Evolutionary conservation across 2,888 invertebrate species (phyloP), one percentile per base, ranked within the genome.

Genomic region (Latrodectus hesperus): DNA sequence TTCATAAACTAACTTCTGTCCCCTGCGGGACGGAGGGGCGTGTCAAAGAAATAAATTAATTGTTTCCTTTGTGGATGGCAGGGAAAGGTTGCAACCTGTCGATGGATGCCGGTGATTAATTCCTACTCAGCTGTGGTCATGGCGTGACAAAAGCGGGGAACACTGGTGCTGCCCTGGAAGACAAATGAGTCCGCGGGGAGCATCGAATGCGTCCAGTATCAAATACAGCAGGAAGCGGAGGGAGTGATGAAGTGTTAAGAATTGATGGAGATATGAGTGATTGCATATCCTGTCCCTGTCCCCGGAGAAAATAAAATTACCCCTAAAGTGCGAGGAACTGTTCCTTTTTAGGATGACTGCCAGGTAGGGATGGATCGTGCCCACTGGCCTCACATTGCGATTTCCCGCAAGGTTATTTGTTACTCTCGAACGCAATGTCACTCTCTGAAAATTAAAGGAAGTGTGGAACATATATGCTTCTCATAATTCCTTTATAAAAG

Each of bases 71-170:
- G 17, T 16, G 68, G 22, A 68, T 17, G 26, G 22, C 16, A 70
- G 10, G 5, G 38, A 6, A 70, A 70, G 26, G 16, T 26, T 49
- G 16, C 17, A 55, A 22, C 74, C 49, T 68, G 77, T 22, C 77
- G 60, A 68, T 77, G 38, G 77, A 68, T 52, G 60, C 52, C 22
- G 22, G 67, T 68, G 67, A 77, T 77, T 77, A 67, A 75, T 75
- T 26, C 60, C 60, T 60, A 16, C 60, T 68, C n/a, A 16, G 60
- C 60, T 12, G 60, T 60, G 60, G 38, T 60, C 60, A 60, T 60
- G 60, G 60, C 60, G 60, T n/a, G 60, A 60, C 60, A 60, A 60
- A 60, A 16, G n/a, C 60, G 14, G 60, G 60, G 10, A n/a, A 60
- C 60, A 60, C 60, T 68, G 77, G 77, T 22, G 67, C 17, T 51